Percentiles rank a stretch among this genome's conserved stretches.
phyloP scores from a whole-genome alignment of 2,113 vertebrate genomes.

The Salvelinus fontinalis region DNA sequence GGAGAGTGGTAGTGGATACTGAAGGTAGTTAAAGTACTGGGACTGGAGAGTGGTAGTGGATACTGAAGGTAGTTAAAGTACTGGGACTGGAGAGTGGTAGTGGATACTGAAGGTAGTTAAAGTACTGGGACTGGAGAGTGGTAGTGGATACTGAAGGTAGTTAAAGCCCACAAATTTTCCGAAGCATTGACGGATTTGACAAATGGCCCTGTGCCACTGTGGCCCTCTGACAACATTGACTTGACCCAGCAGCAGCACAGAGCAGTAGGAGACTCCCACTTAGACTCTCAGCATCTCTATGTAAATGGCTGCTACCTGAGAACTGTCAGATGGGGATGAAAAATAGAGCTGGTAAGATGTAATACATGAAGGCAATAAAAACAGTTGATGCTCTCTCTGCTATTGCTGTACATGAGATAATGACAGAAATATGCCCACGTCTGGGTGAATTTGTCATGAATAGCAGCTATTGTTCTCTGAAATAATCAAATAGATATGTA shows the following conservation, averaged over 20 bases:
- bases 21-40: too few species aligned
- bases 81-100: too few species aligned
- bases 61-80: too few species aligned
- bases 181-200: conserved; percentile 12
- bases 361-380: neutral
- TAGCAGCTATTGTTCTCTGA: neutral
- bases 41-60: too few species aligned
- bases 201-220: conserved; percentile 8
- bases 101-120: too few species aligned
- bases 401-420: neutral
- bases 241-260: neutral
- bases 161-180: conserved; percentile 21
- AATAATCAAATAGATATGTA: neutral
- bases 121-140: too few species aligned
- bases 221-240: conserved; percentile 13
- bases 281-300: neutral
- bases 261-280: neutral
- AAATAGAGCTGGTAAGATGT: conserved; percentile 1
- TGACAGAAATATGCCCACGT: neutral
- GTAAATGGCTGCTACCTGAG: conserved; percentile 1
- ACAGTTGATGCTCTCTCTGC: neutral
- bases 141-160: neutral
- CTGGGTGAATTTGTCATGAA: neutral
- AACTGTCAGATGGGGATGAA: neutral
- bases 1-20: too few species aligned